Base-by-base conservation (phyloP, 2,797 vertebrate genomes). In the Onychomys leucogaster region DNA sequence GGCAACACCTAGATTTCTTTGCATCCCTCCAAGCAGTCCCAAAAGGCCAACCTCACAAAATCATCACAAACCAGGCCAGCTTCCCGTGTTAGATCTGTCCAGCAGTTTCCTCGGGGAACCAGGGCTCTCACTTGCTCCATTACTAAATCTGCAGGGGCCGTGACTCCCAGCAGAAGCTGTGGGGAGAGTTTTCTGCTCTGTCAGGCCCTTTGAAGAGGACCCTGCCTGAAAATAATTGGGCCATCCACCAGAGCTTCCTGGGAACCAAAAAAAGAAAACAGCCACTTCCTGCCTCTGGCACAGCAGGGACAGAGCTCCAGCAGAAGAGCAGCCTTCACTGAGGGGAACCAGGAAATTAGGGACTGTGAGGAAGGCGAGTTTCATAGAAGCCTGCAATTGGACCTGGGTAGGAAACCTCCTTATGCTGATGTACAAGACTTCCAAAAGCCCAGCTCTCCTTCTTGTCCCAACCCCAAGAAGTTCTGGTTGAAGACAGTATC, bases 191-290 rank as follows among this genome's bases (percentile, higher is more conserved):
- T 95, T 43, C 63, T 63, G 34, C 75, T 78, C 75, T 55, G 29
- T 55, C 29, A 27, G 65, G 59, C 9, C 41, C 89, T 96, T 85
- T 96, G 90, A 97, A 91, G 71, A 88, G 83, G 75, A 89, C 69
- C 63, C 75, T 69, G 41, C 32, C 71, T 96, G 71, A 88, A 46
- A 69, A 96, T 94, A 90, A 92, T 59, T 67, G 81, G 97, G 80
- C 71, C 41, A 0, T 21, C 75, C 1, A 0, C 55, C 78, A 41
- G 9, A 4, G 67, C n/a, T 96, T 94, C 93, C 94, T 4, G 57
- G 94, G 88, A 89, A 49, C 19, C 6, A 11, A 5, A 9, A 9
- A 2, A 32, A 65, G n/a, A n/a, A 10, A 21, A 37, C 21, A 1
- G 37, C 94, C 52, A 61, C 65, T 61, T 84, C 84, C 37, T 43